Conservation (phyloP, 2,797 vertebrate genomes). For the Pantherophis vulpinus region DNA sequence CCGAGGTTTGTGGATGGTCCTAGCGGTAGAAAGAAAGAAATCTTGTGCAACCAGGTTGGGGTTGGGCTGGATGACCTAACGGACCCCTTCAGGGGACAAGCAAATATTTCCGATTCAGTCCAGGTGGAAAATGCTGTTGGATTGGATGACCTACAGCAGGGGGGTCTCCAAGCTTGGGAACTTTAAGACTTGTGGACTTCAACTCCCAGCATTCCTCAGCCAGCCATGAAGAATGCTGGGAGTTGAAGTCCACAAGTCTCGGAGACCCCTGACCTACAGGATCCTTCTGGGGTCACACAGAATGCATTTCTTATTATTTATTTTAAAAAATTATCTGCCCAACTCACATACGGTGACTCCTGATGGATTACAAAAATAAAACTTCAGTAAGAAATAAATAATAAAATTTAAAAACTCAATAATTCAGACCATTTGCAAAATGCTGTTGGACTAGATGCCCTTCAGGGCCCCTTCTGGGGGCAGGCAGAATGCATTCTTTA, state of each 20-base stretch:
- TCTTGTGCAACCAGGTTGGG: background rate
- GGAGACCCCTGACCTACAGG: background rate
- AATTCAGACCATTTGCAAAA: background rate
- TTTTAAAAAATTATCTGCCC: background rate
- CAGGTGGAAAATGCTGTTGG: background rate
- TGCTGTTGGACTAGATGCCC: background rate
- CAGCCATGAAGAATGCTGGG: background rate
- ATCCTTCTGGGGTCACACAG: background rate
- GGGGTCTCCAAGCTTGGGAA: background rate
- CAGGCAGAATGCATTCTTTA: too few species aligned
- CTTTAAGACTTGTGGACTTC: background rate
- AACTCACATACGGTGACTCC: background rate
- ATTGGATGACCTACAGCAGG: background rate
- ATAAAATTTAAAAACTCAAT: background rate
- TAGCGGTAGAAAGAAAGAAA: background rate
- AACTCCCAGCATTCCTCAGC: background rate
- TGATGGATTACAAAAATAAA: background rate
- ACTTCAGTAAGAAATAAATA: background rate
- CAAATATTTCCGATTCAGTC: background rate
- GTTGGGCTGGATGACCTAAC: background rate
- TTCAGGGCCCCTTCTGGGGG: too few species aligned
- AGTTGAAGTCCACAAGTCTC: too few species aligned
- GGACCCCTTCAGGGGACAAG: background rate
- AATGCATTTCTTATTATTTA: background rate
- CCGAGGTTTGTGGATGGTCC: constrained; percentile 70